Base-by-base conservation (phyloP, 1,140 invertebrate species). In the Drepana arcuata region DNA sequence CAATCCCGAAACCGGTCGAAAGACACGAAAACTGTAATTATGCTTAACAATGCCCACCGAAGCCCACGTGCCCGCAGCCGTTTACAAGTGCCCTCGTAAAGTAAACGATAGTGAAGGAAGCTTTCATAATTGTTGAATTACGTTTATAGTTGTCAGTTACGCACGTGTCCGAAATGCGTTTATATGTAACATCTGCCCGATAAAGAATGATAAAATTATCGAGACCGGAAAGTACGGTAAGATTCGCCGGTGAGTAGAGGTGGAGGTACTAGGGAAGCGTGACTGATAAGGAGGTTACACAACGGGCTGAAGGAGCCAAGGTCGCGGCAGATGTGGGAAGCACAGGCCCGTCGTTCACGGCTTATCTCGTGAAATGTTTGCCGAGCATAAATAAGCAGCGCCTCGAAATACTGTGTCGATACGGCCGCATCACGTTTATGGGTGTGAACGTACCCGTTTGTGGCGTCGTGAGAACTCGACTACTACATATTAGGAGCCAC, bases 311-410 rank as follows among this genome's bases (percentile, higher is more conserved):
- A 50, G 65, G 53, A 70, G 60, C 71, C 72, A 78, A 75, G 72
- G 72, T 73, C 71, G 73, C 50, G 59, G 62, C 75, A 80, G 75
- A 77, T 80, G 75, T 77, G 75, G 71, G 72, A 77, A 80, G 71
- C 56, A 79, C 61, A 80, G 58, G 59, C 68, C 44, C 48, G 50
- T 47, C 65, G 69, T 78, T 80, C 58, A 80, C 51, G 33, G 55
- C 62, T 73, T 80, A 80, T 78, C 74, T 67, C 32, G 33, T 32
- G 31, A 49, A 48, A 56, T 75, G 62, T 75, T 75, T 77, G 61
- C 57, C 42, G 47, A 62, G 45, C 47, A 55, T 68, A 77, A 77
- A 80, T 65, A 80, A 67, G 62, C 57, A 71, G 58, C 61, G 49
- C 41, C 44, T 48, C 49, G 48, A 29, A 47, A 33, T 34, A 34